Percentiles rank a stretch among this genome's conserved stretches.
Conservation (phyloP, 1,140 invertebrate species). For the Bicyclus anynana region DNA sequence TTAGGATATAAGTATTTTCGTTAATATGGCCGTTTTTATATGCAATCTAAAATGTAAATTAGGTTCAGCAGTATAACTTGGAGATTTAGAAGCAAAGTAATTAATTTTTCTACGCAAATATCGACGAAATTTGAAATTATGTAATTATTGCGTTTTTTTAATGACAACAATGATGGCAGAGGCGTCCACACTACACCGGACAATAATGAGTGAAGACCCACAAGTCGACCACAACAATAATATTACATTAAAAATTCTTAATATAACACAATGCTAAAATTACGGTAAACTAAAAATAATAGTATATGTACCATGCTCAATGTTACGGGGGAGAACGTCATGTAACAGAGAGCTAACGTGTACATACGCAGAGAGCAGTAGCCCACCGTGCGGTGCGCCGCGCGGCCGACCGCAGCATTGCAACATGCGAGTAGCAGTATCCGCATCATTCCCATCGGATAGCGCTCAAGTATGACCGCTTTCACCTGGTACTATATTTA, state of each 20-base stretch:
- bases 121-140: not conserved
- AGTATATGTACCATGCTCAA: conserved; percentile 38
- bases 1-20: too few relatives aligned
- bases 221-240: conserved; percentile 32
- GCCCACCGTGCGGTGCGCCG: not conserved
- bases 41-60: too few relatives aligned
- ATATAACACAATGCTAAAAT: conserved; percentile 27
- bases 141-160: too few relatives aligned
- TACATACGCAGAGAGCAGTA: not conserved
- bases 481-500: too few relatives aligned
- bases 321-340: conserved; percentile 26
- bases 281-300: conserved; percentile 15
- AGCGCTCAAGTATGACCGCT: too few relatives aligned
- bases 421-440: too few relatives aligned
- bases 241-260: conserved; percentile 24
- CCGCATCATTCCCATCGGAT: too few relatives aligned
- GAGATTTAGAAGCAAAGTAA: too few relatives aligned
- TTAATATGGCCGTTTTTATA: too few relatives aligned
- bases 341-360: conserved; percentile 41
- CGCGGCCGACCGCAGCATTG: not conserved
- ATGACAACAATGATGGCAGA: not conserved
- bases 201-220: conserved; percentile 68
- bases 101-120: not conserved
- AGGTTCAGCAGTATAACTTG: too few relatives aligned
- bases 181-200: not conserved